These are phyloP conservation scores for Rhegmatorhina hoffmannsi DNA, from an alignment of 2,113 vertebrate genomes.

Conservation along the genomic window DNA sequence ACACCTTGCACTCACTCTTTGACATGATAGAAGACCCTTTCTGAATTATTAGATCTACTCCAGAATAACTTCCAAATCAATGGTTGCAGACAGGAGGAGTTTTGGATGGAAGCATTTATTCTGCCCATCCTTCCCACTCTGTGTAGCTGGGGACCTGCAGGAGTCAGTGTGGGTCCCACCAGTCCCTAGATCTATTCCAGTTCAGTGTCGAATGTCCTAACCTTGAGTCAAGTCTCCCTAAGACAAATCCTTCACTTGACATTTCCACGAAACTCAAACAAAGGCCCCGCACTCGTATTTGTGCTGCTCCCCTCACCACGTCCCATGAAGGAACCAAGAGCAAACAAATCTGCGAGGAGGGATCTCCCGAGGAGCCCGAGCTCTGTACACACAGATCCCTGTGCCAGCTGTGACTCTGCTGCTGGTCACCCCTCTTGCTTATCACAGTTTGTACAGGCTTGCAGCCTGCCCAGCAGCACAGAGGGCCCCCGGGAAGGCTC, in stretches of 20 bases:
- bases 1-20: background rate
- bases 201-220: background rate
- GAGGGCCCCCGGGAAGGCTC: background rate
- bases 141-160: background rate
- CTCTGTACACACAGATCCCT: slow-evolving; percentile 22
- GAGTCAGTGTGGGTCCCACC: rapidly evolving
- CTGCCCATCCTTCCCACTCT: background rate
- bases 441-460: slow-evolving; percentile 70
- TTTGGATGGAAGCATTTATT: background rate
- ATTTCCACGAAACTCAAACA: background rate
- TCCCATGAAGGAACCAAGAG: background rate
- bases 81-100: background rate
- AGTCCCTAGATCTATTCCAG: background rate
- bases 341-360: slow-evolving; percentile 33
- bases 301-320: background rate
- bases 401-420: background rate
- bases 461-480: background rate
- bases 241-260: background rate
- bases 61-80: background rate
- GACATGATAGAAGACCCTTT: rapidly evolving
- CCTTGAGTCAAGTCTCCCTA: slow-evolving; percentile 13
- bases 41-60: background rate
- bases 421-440: slow-evolving; percentile 42
- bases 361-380: background rate
- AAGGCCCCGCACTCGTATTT: slow-evolving; percentile 22